Percentiles rank a stretch among this genome's conserved stretches.
These are phyloP conservation scores for Propithecus deckenii DNA, from an alignment of 2,797 vertebrate species.

Conservation along the genomic window DNA sequence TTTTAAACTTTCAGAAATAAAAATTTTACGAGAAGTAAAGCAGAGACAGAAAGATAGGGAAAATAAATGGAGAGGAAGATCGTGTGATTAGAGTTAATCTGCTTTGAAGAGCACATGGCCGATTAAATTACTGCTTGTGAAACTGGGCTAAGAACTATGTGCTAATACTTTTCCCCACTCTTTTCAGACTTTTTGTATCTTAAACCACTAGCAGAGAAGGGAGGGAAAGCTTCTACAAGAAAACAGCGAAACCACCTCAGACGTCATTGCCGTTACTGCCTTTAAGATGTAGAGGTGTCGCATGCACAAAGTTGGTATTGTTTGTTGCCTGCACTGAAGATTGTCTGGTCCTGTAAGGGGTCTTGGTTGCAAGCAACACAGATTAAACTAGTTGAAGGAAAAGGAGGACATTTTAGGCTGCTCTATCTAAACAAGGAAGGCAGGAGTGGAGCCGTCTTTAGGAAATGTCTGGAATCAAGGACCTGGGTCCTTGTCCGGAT, in stretches of 20 bases:
- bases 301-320: not conserved
- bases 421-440: not conserved
- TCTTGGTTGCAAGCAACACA: not conserved
- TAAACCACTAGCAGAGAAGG: not conserved
- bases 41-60: constrained; percentile 25
- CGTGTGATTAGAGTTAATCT: constrained; percentile 36
- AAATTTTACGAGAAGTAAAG: not conserved
- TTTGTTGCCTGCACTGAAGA: not conserved
- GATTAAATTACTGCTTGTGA: constrained; percentile 42
- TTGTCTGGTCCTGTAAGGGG: not conserved
- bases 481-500: not conserved
- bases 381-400: not conserved
- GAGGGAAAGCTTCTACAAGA: not conserved
- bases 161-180: constrained; percentile 15
- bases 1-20: constrained; percentile 56
- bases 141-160: constrained; percentile 51
- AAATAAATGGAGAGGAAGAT: constrained; percentile 17
- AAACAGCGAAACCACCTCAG: not conserved
- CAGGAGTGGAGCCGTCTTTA: not conserved
- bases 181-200: not conserved
- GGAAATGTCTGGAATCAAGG: not conserved
- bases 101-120: not conserved
- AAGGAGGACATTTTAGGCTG: not conserved
- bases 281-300: not conserved
- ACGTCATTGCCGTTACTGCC: not conserved